Evolutionary conservation across 2,113 vertebrate species (phyloP).

Genomic region (Rynchops niger): DNA sequence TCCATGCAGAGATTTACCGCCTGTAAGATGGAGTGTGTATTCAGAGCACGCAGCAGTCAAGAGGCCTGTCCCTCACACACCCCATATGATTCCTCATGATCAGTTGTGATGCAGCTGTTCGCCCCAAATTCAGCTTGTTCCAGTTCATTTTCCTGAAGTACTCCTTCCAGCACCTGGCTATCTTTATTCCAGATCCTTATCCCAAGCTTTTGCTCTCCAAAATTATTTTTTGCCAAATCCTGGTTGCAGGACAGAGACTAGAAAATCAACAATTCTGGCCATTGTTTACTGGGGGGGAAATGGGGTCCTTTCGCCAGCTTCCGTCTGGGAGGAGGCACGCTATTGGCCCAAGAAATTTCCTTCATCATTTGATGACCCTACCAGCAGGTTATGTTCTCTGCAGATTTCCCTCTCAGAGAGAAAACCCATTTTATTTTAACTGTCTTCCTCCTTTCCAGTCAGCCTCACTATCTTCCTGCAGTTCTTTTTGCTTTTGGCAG

Average conservation of each 20-base stretch:
- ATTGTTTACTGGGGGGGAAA: background rate
- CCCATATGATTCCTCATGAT: accelerated
- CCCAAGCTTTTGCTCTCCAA: background rate
- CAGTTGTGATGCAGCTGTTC: background rate
- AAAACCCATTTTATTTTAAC: background rate
- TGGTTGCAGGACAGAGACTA: background rate
- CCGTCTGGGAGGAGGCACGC: background rate
- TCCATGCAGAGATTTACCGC: background rate
- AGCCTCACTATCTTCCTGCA: background rate
- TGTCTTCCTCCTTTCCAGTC: background rate
- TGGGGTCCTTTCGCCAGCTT: background rate
- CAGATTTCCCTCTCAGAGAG: background rate
- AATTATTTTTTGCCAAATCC: background rate
- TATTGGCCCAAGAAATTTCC: background rate
- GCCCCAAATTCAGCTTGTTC: background rate
- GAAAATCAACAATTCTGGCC: background rate
- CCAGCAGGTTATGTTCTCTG: background rate
- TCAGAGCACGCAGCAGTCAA: background rate
- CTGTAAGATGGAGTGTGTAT: background rate
- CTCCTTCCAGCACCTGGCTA: background rate
- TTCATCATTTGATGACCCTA: background rate
- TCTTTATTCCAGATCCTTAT: background rate
- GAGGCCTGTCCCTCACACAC: background rate
- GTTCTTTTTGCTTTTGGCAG: constrained; percentile 18
- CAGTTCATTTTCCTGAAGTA: background rate